These are phyloP conservation scores for Hylaeus volcanicus DNA, from an alignment of 1,140 invertebrate species.

Conservation along the genomic window DNA sequence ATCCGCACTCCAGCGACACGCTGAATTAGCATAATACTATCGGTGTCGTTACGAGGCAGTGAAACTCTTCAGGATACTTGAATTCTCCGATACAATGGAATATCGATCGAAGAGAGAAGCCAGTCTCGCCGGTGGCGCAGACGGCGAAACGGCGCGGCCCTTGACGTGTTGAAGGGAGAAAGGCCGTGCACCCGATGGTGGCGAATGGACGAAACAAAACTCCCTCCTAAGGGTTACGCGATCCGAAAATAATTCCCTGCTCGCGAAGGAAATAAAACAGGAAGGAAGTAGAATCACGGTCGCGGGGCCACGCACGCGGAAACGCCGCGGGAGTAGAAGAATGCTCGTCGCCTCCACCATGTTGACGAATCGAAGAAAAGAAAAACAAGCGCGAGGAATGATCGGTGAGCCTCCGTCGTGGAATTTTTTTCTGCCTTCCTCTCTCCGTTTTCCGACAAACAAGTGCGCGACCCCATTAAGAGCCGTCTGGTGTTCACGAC, in stretches of 20 bases:
- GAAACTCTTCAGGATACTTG: slow-evolving; percentile 57
- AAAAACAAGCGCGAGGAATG: not conserved
- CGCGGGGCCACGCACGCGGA: not conserved
- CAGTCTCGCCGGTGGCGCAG: slow-evolving; percentile 40
- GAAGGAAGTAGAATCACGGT: slow-evolving; percentile 2
- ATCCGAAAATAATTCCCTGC: slow-evolving; percentile 27
- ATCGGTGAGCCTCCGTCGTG: not conserved
- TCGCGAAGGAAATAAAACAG: not conserved
- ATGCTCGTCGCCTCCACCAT: not conserved
- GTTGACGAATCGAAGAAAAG: not conserved
- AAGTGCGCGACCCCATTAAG: slow-evolving; percentile 9
- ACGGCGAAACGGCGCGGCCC: slow-evolving; percentile 43
- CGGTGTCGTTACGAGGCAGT: slow-evolving; percentile 58
- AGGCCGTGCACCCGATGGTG: not conserved
- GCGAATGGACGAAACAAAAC: slow-evolving; percentile 22
- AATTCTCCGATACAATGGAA: slow-evolving; percentile 63
- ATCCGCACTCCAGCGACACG: slow-evolving; percentile 51
- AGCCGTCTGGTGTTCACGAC: not conserved
- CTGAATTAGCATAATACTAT: slow-evolving; percentile 70
- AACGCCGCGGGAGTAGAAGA: not conserved
- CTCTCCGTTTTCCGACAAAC: not conserved
- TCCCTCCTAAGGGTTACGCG: slow-evolving; percentile 6
- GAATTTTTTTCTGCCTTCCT: not conserved
- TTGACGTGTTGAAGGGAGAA: slow-evolving; percentile 32
- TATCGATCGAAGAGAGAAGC: slow-evolving; percentile 59